These are phyloP conservation scores for Podotricha telesiphe DNA, from an alignment of 2,888 invertebrate genomes.

Conservation along the genomic window DNA sequence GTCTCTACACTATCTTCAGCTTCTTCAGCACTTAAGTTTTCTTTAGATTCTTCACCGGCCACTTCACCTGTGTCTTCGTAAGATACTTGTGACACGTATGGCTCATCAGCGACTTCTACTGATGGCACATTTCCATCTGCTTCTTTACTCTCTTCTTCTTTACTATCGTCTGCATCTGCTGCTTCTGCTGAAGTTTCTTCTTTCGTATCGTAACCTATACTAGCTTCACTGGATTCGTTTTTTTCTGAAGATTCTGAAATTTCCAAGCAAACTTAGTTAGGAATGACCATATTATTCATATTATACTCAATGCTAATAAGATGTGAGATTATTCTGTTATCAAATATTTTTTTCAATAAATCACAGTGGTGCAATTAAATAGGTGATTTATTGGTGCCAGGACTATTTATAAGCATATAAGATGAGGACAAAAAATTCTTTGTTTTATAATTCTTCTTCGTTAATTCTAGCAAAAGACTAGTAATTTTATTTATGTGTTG, in stretches of 20 bases:
- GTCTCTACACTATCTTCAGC: constrained; percentile 65
- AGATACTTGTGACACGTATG: constrained; percentile 74
- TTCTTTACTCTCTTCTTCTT: constrained; percentile 58
- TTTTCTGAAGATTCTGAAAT: constrained; percentile 77
- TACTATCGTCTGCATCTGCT: constrained; percentile 56
- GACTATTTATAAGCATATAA: no score
- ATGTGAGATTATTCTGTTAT: not conserved
- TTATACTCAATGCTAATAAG: not conserved
- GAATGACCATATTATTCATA: not conserved
- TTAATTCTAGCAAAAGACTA: no score
- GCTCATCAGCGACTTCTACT: constrained; percentile 78
- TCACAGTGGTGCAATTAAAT: no score
- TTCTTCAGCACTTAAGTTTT: constrained; percentile 59
- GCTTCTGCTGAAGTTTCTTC: constrained; percentile 71
- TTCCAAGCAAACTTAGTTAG: not conserved
- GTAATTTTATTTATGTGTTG: no score
- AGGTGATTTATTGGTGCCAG: no score
- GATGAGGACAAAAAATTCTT: no score
- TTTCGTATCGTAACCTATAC: constrained; percentile 73
- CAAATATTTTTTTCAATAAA: not conserved
- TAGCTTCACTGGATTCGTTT: constrained; percentile 80
- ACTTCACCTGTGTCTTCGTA: constrained; percentile 72
- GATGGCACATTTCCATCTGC: constrained; percentile 68
- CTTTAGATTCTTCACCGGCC: constrained; percentile 67
- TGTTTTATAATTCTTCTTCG: no score